Percentiles rank a stretch among this genome's conserved stretches.
Conservation (phyloP, 2,797 vertebrate genomes). For the Scolopax rusticola region DNA sequence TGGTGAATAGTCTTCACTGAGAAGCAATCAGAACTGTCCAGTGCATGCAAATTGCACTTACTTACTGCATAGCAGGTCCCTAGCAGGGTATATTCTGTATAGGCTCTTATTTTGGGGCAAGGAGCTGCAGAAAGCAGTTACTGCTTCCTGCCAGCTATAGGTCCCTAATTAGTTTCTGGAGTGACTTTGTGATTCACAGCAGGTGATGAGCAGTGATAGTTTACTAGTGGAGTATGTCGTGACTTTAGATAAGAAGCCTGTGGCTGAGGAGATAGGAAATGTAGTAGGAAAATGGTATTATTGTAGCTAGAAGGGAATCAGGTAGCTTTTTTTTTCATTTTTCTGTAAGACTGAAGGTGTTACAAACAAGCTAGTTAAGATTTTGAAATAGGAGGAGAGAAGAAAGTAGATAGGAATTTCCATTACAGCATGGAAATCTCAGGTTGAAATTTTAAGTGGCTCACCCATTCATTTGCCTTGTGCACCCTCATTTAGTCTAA, state of each 20-base stretch:
- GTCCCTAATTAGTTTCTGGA: background rate
- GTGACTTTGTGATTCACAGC: background rate
- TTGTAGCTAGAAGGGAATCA: background rate
- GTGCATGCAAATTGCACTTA: background rate
- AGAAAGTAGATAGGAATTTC: background rate
- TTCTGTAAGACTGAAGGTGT: background rate
- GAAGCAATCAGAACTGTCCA: background rate
- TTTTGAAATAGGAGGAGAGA: background rate
- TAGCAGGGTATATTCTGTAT: background rate
- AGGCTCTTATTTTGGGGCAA: background rate
- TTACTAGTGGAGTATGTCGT: background rate
- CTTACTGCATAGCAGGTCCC: background rate
- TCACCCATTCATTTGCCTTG: background rate
- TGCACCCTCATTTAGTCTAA: background rate
- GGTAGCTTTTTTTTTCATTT: background rate
- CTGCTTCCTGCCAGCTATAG: background rate
- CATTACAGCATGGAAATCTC: background rate
- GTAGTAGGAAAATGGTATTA: background rate
- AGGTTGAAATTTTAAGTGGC: background rate
- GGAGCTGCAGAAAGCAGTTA: background rate
- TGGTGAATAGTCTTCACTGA: background rate
- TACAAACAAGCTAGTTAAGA: background rate
- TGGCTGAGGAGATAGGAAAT: background rate
- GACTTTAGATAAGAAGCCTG: background rate
- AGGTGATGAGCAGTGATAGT: background rate